Percentiles rank a stretch among this genome's conserved stretches.
Conservation (phyloP, 2,113 vertebrate genomes). For the Proteles cristata region DNA sequence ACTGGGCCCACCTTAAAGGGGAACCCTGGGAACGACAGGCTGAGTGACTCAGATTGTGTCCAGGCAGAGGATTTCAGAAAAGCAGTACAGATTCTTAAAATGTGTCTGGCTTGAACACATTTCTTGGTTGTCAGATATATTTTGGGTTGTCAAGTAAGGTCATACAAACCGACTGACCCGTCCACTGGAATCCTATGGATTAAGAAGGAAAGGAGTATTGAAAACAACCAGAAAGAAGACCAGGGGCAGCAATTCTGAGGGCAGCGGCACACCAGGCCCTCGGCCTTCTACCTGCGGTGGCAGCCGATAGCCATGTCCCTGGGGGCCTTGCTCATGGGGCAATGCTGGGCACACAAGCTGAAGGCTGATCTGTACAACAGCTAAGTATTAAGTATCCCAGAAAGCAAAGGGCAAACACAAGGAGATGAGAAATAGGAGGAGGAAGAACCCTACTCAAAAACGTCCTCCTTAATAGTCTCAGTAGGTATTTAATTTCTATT, state of each 20-base stretch:
- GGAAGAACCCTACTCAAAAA: slow-evolving; percentile 8
- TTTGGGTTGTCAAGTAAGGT: not conserved
- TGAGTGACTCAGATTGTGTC: not conserved
- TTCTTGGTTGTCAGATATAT: not conserved
- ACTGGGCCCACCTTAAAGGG: not conserved
- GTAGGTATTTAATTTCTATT: slow-evolving; percentile 74
- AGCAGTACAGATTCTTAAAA: not conserved
- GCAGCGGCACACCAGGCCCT: not conserved
- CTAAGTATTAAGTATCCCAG: not conserved
- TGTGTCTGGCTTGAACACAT: not conserved
- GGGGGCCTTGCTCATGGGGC: not conserved
- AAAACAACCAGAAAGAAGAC: not conserved
- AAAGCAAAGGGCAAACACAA: slow-evolving; percentile 34
- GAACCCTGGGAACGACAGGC: not conserved
- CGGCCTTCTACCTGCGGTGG: not conserved
- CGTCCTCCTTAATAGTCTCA: slow-evolving; percentile 62
- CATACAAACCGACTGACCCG: not conserved
- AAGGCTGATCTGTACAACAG: not conserved
- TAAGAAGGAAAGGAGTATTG: not conserved
- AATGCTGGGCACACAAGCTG: not conserved
- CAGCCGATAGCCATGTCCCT: not conserved
- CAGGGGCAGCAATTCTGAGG: not conserved
- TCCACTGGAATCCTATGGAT: not conserved
- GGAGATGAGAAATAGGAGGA: slow-evolving; percentile 41
- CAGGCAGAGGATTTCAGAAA: not conserved